Evolutionary conservation across 2,113 vertebrate species (phyloP).

Genomic region (Heteronetta atricapilla): DNA sequence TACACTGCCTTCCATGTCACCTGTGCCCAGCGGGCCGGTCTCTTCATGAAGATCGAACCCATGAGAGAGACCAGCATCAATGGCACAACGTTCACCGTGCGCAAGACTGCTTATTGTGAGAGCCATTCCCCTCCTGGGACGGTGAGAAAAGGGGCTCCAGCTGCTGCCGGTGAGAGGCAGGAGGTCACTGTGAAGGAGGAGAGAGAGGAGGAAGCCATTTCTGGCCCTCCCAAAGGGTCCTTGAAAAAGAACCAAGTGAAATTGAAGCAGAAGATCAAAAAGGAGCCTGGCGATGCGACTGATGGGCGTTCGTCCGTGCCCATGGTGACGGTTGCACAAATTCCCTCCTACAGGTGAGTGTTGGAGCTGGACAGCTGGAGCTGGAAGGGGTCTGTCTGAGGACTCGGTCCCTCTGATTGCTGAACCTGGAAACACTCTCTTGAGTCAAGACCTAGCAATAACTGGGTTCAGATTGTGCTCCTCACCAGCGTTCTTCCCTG

Average conservation of each 20-base stretch:
- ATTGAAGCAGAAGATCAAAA: conserved; percentile 90
- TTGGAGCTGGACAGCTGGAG: neutral
- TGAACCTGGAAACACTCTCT: neutral
- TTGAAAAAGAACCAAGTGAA: conserved; percentile 81
- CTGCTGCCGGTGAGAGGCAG: conserved; percentile 61
- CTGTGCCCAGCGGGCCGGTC: conserved; percentile 91
- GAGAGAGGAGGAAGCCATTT: conserved; percentile 63
- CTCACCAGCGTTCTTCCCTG: neutral
- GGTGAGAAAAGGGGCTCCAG: conserved; percentile 41
- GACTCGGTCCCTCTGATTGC: neutral
- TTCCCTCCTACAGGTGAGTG: conserved; percentile 90
- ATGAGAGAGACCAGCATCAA: conserved; percentile 92
- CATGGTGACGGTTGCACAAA: conserved; percentile 84
- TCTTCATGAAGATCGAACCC: conserved; percentile 99
- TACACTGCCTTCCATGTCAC: conserved; percentile 98
- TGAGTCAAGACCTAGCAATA: neutral
- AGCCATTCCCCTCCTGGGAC: conserved; percentile 85
- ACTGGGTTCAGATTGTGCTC: neutral
- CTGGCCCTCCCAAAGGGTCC: conserved; percentile 49
- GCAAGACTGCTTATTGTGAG: conserved; percentile 95
- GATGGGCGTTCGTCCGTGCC: conserved; percentile 70
- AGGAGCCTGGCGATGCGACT: conserved; percentile 72
- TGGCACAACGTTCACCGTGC: conserved; percentile 93
- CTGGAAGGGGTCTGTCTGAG: neutral
- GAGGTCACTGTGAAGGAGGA: conserved; percentile 77